These are phyloP conservation scores for Cosmorhoe ocellata DNA, from an alignment of 2,888 invertebrate species.

Conservation along the genomic window DNA sequence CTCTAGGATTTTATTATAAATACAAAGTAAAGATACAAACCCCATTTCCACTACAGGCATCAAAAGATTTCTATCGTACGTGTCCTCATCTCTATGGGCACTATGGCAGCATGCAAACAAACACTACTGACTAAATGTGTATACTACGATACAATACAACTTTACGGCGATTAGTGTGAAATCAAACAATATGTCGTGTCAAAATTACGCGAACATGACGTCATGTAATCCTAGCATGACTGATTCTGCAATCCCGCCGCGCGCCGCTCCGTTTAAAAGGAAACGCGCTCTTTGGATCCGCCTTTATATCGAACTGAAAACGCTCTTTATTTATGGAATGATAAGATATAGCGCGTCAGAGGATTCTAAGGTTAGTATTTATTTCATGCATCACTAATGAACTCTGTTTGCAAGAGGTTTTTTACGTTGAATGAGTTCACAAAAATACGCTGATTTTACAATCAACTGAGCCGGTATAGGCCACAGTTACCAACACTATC, in stretches of 20 bases:
- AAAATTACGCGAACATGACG: background rate
- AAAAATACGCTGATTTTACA: background rate
- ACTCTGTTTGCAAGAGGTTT: conserved; percentile 9
- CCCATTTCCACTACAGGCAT: conserved; percentile 70
- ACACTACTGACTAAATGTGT: conserved; percentile 63
- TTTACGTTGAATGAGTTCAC: background rate
- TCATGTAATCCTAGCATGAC: background rate
- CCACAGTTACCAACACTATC: no score
- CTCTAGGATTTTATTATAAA: background rate
- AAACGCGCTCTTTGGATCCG: no score
- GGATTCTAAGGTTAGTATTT: background rate
- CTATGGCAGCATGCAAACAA: conserved; percentile 79
- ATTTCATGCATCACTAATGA: background rate
- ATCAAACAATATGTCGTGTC: background rate
- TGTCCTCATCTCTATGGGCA: conserved; percentile 61
- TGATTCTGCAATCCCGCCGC: background rate
- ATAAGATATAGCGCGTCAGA: no score
- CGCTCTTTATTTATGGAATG: no score
- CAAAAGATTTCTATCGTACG: conserved; percentile 64
- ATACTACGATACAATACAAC: no score
- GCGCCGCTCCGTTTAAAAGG: no score
- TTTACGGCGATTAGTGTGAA: no score
- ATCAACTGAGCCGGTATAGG: no score
- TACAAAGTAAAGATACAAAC: conserved; percentile 57
- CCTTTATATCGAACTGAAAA: no score